phyloP scores from a whole-genome alignment of 2,888 invertebrate species.

The Dendrolimus pini region DNA sequence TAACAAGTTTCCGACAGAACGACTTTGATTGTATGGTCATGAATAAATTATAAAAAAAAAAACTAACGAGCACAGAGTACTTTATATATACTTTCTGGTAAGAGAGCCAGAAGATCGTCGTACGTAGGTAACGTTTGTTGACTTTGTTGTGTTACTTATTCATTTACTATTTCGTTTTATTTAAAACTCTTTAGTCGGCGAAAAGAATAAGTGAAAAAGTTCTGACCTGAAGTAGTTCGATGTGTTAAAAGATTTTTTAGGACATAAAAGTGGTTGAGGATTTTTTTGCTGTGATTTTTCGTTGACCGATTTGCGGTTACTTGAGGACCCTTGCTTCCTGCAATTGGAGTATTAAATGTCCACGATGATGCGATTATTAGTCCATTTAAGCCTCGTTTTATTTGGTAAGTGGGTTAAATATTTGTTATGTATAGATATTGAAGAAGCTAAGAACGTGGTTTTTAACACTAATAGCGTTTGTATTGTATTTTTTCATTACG shows the following conservation, averaged over 20 bases:
- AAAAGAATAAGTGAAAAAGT: not conserved
- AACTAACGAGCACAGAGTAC: too few relatives aligned
- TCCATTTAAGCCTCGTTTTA: slow-evolving; percentile 38
- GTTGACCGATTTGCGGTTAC: slow-evolving; percentile 17
- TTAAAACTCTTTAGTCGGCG: not conserved
- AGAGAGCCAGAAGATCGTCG: too few relatives aligned
- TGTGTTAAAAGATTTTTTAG: not conserved
- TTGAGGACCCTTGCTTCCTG: slow-evolving; percentile 25
- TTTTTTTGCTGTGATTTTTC: slow-evolving; percentile 3
- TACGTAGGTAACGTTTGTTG: too few relatives aligned
- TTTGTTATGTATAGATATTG: too few relatives aligned
- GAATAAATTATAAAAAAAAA: too few relatives aligned
- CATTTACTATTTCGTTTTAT: not conserved
- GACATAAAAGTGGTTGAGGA: not conserved
- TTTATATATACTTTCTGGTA: too few relatives aligned
- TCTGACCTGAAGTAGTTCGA: not conserved
- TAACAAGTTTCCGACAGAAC: too few relatives aligned
- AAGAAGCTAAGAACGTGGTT: too few relatives aligned
- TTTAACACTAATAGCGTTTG: too few relatives aligned
- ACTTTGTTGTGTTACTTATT: not conserved
- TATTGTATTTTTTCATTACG: too few relatives aligned
- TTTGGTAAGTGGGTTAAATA: slow-evolving; percentile 39
- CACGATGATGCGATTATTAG: slow-evolving; percentile 39
- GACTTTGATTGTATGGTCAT: too few relatives aligned
- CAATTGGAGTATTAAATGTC: slow-evolving; percentile 24